Base-by-base conservation (phyloP, 2,113 vertebrate genomes). In the Tachycineta bicolor region DNA sequence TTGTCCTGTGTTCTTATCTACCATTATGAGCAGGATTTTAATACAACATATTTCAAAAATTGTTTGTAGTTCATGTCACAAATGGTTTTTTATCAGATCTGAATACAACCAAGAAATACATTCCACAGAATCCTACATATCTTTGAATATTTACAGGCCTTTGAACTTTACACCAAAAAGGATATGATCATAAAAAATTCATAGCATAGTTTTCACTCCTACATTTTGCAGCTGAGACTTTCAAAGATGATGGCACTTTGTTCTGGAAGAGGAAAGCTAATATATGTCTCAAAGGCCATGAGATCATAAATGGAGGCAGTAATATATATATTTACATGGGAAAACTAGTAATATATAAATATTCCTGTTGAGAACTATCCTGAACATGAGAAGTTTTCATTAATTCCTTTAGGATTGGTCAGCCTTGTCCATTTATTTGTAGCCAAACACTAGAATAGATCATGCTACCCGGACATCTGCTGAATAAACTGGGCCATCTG, bases 401-500 rank as follows among this genome's bases (percentile, higher is more conserved):
- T 0, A 85, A 65, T 78, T 92, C 50, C 21, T 90, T 83, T 43
- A 84, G 55, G 26, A 3, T 9, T 90, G 84, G 87, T 93, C 84
- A 96, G 33, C 46, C 26, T 76, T 9, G 4, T 79, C 41, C n/a
- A 46, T 77, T 76, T 87, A 69, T 85, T 87, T 96, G 83, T 95
- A 76, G 74, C 73, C 75, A 89, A 79, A 91, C 75, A 74, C 62
- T 63, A 59, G 65, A 82, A 65, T 62, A 85, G 87, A 77, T 90
- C 50, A 52, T 3, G 17, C 70, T 76, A 73, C 68, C 50, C 59
- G 1, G 74, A 86, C 70, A 94, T 90, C 87, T 95, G 84, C 82
- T 79, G 63, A 76, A 80, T 74, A 83, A 87, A 63, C 31, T 24
- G 20, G 74, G 55, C 95, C 90, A 94, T 96, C 95, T 95, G 89